Conservation (phyloP, 1,140 invertebrate genomes). For the Platorchestia sp. region DNA sequence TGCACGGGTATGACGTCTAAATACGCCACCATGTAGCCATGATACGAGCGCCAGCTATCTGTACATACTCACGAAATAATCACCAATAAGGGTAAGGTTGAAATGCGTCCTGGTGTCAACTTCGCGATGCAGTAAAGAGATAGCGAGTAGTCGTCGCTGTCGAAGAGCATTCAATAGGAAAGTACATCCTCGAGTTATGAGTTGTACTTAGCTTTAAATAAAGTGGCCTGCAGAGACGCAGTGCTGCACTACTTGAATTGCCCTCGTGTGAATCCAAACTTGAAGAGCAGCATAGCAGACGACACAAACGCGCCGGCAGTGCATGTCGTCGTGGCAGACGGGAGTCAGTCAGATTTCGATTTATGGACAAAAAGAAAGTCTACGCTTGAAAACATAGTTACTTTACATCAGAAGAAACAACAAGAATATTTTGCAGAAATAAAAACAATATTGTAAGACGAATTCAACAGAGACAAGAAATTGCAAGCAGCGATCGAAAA, state of each 20-base stretch:
- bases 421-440: constrained; percentile 5
- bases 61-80: not conserved
- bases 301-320: not conserved
- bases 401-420: not conserved
- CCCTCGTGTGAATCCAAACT: not conserved
- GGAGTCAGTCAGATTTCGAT: not conserved
- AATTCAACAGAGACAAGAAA: not conserved
- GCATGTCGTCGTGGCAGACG: not conserved
- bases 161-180: not conserved
- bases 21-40: not conserved
- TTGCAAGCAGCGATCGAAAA: not conserved
- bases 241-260: constrained; percentile 14
- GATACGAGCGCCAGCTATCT: not conserved
- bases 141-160: not conserved
- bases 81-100: not conserved
- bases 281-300: not conserved
- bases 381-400: not conserved
- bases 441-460: not conserved
- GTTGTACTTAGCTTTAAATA: not conserved
- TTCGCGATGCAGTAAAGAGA: not conserved
- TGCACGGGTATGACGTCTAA: not conserved
- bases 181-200: not conserved
- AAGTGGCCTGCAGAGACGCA: not conserved
- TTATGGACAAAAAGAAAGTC: not conserved
- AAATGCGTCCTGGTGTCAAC: not conserved